Base-by-base conservation (phyloP, 2,888 invertebrate genomes). In the Heliconius charithonia region DNA sequence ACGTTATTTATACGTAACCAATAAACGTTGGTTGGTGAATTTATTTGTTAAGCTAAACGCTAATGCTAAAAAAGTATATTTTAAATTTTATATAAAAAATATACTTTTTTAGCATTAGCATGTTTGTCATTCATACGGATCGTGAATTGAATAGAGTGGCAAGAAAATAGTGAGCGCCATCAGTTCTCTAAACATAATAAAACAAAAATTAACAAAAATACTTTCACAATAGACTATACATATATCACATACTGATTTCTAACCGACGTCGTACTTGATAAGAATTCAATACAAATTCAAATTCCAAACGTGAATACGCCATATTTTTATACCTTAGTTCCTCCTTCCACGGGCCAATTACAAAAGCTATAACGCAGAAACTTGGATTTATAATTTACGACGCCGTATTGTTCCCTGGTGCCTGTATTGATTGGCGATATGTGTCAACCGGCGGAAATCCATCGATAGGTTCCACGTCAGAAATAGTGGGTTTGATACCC, bases 381-480 rank as follows among this genome's bases (percentile, higher is more conserved):
- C 76, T 82, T 81, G 82, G 80, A 82, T 77, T 79, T 76, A 74
- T 76, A 73, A 93, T 94, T 94, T 94, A 94, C 90, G 94, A 93
- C 87, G 89, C 86, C 87, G 93, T 89, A 94, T 94, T 94, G 94
- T 94, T 94, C 94, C 93, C 93, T 93, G 90, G 88, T 89, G 89
- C 90, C 89, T 87, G 86, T 90, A 37, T 92, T 92, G 93, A 92
- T 93, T 92, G 93, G 89, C 92, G 93, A 92, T 92, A 93, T 93
- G 92, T 94, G 94, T 94, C 94, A 93, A 92, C 90, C 93, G 93
- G 93, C 94, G 94, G 94, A 94, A 94, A 94, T 91, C 93, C 94
- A 93, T 93, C 94, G 94, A 94, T 94, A 93, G 94, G 92, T 93
- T 94, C 93, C 92, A 75, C 91, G 93, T 89, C 85, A 85, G 91